Percentiles rank a stretch among this genome's conserved stretches.
Conservation (phyloP, 2,113 vertebrate species). For the Tamias sibiricus region DNA sequence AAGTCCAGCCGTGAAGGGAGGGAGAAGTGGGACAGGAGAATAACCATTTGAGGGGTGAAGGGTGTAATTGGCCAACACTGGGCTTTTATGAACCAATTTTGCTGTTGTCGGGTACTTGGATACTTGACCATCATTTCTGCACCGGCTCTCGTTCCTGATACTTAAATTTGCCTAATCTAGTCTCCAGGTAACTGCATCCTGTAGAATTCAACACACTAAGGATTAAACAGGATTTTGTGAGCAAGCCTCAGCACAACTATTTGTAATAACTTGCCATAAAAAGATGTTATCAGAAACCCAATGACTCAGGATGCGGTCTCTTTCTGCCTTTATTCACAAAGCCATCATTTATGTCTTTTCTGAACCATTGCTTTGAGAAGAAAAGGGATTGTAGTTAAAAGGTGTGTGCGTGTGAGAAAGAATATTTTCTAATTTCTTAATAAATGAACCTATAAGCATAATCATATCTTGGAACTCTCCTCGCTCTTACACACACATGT, state of each 20-base stretch:
- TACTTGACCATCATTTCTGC: not conserved
- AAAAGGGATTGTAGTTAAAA: constrained; percentile 11
- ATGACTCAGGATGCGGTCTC: not conserved
- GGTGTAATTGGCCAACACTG: accelerated
- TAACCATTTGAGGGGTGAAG: not conserved
- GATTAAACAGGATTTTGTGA: constrained; percentile 49
- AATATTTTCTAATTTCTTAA: constrained; percentile 20
- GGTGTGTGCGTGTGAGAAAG: not conserved
- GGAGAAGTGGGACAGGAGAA: accelerated
- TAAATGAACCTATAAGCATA: not conserved
- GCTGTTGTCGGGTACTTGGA: not conserved
- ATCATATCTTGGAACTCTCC: not conserved
- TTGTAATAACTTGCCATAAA: constrained; percentile 28
- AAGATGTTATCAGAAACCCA: not conserved
- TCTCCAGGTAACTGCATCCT: constrained; percentile 39
- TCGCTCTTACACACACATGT: not conserved
- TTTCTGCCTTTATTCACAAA: not conserved
- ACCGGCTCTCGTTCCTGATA: not conserved
- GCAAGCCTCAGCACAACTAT: not conserved
- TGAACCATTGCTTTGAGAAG: not conserved
- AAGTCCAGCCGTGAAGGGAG: not conserved
- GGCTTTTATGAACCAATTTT: not conserved
- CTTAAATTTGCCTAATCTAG: not conserved
- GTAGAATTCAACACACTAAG: constrained; percentile 43
- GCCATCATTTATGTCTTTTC: constrained; percentile 33